Percentiles rank a stretch among this genome's conserved stretches.
These are phyloP conservation scores for Semotilus atromaculatus DNA, from an alignment of 2,797 vertebrate genomes.

Conservation along the genomic window DNA sequence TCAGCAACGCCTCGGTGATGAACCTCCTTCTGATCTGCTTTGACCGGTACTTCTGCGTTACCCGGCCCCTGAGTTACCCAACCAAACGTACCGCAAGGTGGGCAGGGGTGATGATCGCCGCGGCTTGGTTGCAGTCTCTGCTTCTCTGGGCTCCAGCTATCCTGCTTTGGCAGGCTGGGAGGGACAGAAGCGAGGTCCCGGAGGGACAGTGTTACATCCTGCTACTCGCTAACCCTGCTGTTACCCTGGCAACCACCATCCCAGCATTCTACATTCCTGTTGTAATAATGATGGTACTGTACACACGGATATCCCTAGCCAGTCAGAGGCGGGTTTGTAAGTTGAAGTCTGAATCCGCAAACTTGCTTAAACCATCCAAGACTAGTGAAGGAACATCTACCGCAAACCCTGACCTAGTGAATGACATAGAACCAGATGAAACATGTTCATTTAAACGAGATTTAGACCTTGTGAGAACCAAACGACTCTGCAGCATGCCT, in stretches of 20 bases:
- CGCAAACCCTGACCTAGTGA: conserved; percentile 44
- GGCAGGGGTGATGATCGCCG: conserved; percentile 85
- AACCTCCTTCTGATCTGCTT: conserved; percentile 92
- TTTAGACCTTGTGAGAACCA: background rate
- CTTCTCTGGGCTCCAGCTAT: conserved; percentile 91
- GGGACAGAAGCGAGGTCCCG: conserved; percentile 78
- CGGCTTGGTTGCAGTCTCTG: conserved; percentile 87
- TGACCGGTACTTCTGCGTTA: conserved; percentile 92
- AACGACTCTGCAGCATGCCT: background rate
- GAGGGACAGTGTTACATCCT: conserved; percentile 86
- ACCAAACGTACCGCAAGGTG: conserved; percentile 79
- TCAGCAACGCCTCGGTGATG: conserved; percentile 88
- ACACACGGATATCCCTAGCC: conserved; percentile 86
- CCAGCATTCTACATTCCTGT: conserved; percentile 91
- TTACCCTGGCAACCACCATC: conserved; percentile 87
- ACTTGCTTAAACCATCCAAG: conserved; percentile 22
- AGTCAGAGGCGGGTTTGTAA: conserved; percentile 79
- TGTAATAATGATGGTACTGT: conserved; percentile 87
- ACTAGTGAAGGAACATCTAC: background rate
- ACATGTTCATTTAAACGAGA: background rate
- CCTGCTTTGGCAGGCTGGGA: conserved; percentile 86
- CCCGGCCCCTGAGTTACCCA: conserved; percentile 87
- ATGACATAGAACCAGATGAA: conserved; percentile 6
- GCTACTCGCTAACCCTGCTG: conserved; percentile 85
- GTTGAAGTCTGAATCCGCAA: conserved; percentile 18